Base-by-base conservation (phyloP, 2,888 invertebrate genomes). In the Holacanthella duospinosa region DNA sequence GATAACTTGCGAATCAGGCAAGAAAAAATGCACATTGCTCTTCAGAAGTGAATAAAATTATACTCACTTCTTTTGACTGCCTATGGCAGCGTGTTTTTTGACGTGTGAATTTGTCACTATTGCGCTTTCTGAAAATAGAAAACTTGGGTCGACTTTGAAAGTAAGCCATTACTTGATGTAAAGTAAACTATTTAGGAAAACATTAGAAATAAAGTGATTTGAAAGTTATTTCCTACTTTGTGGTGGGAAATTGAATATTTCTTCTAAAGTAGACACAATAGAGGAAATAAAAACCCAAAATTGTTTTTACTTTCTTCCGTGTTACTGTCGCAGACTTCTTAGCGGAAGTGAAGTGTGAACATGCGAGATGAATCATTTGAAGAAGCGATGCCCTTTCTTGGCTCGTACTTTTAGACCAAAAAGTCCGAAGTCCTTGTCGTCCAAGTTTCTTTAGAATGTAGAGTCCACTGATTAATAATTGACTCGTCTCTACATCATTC, bases 271-370 rank as follows among this genome's bases (percentile, higher is more conserved):
- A n/a, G n/a, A n/a, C n/a, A n/a, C n/a, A n/a, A n/a, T n/a, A n/a
- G n/a, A n/a, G n/a, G n/a, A n/a, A 55, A 53, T 24, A n/a, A 53
- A n/a, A 53, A 6, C 25, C 26, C 12, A n/a, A 59, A n/a, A n/a
- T n/a, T n/a, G n/a, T n/a, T n/a, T n/a, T 59, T 55, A 70, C 73
- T 65, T 73, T 73, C 65, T 71, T 73, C 67, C 71, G 70, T 21
- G 73, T 73, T 12, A 70, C 70, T 43, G 73, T 73, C 44, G 68
- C 69, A 60, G 71, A 71, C 66, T 73, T 73, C 55, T 68, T 64
- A 3, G 70, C 73, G 62, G 69, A 69, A 19, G 69, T 70, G 60
- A 73, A 73, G 56, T 73, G 71, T 54, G 66, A 62, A 48, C 70
- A 70, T 43, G 71, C 69, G 4, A 71, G 54, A 61, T 70, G 69